Base-by-base conservation (phyloP, 2,888 invertebrate species). In the Eupithecia pulchellata region DNA sequence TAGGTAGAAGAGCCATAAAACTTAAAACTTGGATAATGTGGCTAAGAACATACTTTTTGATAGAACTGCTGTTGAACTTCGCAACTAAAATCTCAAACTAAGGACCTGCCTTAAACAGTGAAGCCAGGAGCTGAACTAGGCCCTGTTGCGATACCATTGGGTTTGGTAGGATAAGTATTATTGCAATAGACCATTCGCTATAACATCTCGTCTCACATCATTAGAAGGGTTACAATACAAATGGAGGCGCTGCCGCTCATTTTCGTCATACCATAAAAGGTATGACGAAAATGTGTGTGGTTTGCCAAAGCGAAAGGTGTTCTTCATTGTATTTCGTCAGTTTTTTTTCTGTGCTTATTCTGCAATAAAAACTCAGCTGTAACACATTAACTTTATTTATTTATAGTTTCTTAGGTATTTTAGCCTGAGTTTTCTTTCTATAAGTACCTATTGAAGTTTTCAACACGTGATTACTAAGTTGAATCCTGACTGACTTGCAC, bases 211-310 rank as follows among this genome's bases (percentile, higher is more conserved):
- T 70, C 57, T 52, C 69, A 67, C 55, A 47, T 75, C 68, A 71
- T 68, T 72, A 70, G 64, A 73, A 72, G 71, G 27, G 62, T 73
- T 73, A 68, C 73, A 64, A 71, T 69, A 73, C 72, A 73, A n/a
- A 73, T 73, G 42, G 42, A 42, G 17, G 42, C 42, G n/a, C 42
- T 4, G 36, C 14, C n/a, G 42, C 17, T n/a, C 42, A 42, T n/a
- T 42, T 42, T 42, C 42, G n/a, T 42, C 42, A n/a, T 39, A 39
- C 39, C 17, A n/a, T n/a, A n/a, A n/a, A n/a, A n/a, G n/a, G n/a
- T n/a, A 39, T n/a, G 4, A 39, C 39, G n/a, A n/a, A n/a, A n/a
- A n/a, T n/a, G n/a, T n/a, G n/a, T n/a, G n/a, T n/a, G 17, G 39
- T 39, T 39, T n/a, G 39, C n/a, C 39, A 42, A n/a, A 42, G n/a